These are phyloP conservation scores for Trachurus trachurus DNA, from an alignment of 2,797 vertebrate species.

Conservation along the genomic window DNA sequence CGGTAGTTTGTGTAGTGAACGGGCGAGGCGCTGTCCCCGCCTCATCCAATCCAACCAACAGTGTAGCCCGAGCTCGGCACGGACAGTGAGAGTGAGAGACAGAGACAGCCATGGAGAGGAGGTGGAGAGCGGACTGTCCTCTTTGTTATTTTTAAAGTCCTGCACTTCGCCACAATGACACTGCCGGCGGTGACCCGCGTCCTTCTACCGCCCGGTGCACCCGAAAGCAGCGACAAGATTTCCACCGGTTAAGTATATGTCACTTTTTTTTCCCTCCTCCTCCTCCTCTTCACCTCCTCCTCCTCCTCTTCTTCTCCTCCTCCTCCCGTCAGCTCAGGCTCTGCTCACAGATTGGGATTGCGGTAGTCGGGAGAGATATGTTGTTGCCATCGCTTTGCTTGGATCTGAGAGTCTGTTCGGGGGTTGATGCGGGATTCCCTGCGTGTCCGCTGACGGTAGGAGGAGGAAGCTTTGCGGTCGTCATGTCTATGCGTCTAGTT, in stretches of 20 bases:
- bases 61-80: conserved; percentile 65
- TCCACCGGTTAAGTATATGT: conserved; percentile 85
- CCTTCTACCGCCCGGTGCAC: conserved; percentile 79
- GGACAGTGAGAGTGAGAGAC: conserved; percentile 63
- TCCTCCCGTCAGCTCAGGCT: conserved; percentile 21
- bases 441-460: conserved; percentile 44
- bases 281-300: neutral
- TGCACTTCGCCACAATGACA: conserved; percentile 82
- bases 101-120: conserved; percentile 86
- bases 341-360: conserved; percentile 72
- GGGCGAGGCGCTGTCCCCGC: conserved; percentile 85
- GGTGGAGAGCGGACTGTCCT: conserved; percentile 83
- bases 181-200: conserved; percentile 66
- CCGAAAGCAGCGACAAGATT: conserved; percentile 76
- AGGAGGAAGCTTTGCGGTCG: conserved; percentile 22
- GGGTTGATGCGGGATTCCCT: conserved; percentile 61
- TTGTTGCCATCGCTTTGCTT: conserved; percentile 76
- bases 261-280: conserved; percentile 75
- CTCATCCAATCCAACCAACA: conserved; percentile 45
- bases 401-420: conserved; percentile 59
- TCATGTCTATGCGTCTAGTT: conserved; percentile 38
- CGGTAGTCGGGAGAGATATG: conserved; percentile 78
- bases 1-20: conserved; percentile 82
- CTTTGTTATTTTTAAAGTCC: conserved; percentile 90
- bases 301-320: neutral